Percentiles rank a stretch among this genome's conserved stretches.
phyloP scores from a whole-genome alignment of 1,140 invertebrate genomes.

The Apis cerana region DNA sequence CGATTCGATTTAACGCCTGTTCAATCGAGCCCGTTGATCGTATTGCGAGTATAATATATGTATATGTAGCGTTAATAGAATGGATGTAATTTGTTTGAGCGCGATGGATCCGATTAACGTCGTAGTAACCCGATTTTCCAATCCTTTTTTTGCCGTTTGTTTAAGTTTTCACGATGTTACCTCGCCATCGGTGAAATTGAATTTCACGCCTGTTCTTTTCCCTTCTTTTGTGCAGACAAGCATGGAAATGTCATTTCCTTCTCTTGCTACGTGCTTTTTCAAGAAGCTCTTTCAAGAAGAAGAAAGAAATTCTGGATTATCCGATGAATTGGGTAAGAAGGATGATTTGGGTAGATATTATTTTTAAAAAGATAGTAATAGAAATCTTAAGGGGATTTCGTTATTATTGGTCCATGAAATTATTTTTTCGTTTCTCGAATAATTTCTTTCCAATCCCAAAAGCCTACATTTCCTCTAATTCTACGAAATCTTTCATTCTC shows the following conservation, averaged over 20 bases:
- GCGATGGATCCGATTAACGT: slow-evolving; percentile 18
- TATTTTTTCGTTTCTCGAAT: too few relatives aligned
- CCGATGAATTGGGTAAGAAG: not conserved
- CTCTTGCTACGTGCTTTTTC: not conserved
- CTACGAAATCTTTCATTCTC: not conserved
- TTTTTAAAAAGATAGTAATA: too few relatives aligned
- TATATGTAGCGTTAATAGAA: not conserved
- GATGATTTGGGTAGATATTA: too few relatives aligned
- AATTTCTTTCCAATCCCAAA: not conserved
- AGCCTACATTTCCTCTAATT: not conserved
- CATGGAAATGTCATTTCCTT: not conserved
- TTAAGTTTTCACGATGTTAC: slow-evolving; percentile 10
- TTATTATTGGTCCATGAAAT: too few relatives aligned
- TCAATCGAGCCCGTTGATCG: not conserved
- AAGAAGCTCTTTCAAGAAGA: not conserved
- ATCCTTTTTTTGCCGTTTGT: not conserved
- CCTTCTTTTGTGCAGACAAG: not conserved
- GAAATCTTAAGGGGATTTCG: too few relatives aligned
- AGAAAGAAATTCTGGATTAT: not conserved
- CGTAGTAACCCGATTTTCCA: not conserved
- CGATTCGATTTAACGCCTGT: slow-evolving; percentile 26
- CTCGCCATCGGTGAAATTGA: not conserved
- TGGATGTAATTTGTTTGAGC: slow-evolving; percentile 11
- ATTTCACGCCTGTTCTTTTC: slow-evolving; percentile 1
- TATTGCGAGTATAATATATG: not conserved